A percentile compares a stretch with the other conserved stretches of the same genome.
Evolutionary conservation across 1,140 invertebrate species (phyloP).

Genomic region (Platyscapa corneri): DNA sequence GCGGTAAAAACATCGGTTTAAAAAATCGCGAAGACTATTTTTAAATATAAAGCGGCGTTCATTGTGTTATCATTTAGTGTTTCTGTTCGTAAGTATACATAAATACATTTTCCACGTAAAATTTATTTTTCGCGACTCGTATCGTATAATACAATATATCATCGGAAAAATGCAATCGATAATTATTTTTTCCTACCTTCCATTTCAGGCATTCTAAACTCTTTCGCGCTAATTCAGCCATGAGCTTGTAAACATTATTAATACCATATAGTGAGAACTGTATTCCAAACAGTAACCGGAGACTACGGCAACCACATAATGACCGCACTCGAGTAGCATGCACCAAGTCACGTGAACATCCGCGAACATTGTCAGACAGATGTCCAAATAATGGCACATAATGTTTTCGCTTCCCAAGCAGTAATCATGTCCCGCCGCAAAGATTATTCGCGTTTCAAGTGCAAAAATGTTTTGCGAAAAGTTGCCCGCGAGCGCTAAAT

Average conservation of each 20-base stretch:
- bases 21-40: too few species aligned
- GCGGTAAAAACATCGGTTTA: too few species aligned
- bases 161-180: neutral
- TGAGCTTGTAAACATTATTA: neutral
- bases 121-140: neutral
- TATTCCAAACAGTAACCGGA: neutral
- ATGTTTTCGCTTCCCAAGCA: neutral
- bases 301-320: neutral
- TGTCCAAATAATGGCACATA: constrained; percentile 23
- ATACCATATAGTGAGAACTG: neutral
- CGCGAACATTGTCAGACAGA: neutral
- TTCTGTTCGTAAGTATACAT: neutral
- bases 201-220: neutral
- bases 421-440: neutral
- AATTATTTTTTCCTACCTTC: neutral
- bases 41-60: neutral
- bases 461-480: neutral
- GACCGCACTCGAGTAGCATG: neutral
- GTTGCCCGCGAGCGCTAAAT: neutral
- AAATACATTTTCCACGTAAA: neutral
- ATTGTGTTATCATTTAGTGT: neutral
- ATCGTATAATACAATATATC: neutral
- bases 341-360: neutral
- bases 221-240: neutral
- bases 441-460: neutral